Conservation (phyloP, 2,113 vertebrate genomes). For the Cyprinodon brontotheroides region DNA sequence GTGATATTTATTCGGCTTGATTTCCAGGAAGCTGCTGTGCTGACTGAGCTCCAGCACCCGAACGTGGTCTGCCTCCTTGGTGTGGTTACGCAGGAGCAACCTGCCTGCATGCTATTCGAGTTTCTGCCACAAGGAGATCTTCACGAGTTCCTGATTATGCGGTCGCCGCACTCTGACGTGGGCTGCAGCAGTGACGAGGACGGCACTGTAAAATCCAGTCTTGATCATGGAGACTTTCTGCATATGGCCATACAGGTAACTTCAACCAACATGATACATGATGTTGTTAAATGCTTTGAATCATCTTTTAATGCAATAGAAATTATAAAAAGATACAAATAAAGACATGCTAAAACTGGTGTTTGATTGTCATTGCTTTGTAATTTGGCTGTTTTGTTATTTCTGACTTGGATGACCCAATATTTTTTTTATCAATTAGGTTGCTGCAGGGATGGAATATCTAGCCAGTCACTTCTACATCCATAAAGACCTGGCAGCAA, state of each 20-base stretch:
- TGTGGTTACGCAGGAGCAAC: slow-evolving; percentile 95
- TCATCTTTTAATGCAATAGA: neutral
- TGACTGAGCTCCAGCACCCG: slow-evolving; percentile 93
- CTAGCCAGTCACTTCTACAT: slow-evolving; percentile 91
- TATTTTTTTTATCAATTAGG: slow-evolving; percentile 53
- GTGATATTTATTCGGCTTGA: neutral
- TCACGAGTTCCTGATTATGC: slow-evolving; percentile 98
- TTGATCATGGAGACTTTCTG: slow-evolving; percentile 95
- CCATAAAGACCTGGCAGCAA: slow-evolving; percentile 95
- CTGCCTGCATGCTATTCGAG: slow-evolving; percentile 95
- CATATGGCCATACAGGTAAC: slow-evolving; percentile 88
- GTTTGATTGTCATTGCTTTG: neutral
- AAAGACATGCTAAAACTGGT: neutral
- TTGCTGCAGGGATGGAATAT: slow-evolving; percentile 97
- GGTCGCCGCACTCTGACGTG: slow-evolving; percentile 94
- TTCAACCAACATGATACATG: neutral
- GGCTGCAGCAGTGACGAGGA: slow-evolving; percentile 98
- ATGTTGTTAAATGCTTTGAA: neutral
- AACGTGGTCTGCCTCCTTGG: slow-evolving; percentile 95
- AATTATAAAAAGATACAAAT: neutral
- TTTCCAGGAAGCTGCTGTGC: slow-evolving; percentile 83
- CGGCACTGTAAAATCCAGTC: slow-evolving; percentile 93
- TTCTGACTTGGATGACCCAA: neutral
- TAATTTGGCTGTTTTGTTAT: neutral
- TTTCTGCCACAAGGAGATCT: slow-evolving; percentile 95